Evolutionary conservation across 2,797 vertebrate species (phyloP).

Genomic region (Clarias pachynema): DNA sequence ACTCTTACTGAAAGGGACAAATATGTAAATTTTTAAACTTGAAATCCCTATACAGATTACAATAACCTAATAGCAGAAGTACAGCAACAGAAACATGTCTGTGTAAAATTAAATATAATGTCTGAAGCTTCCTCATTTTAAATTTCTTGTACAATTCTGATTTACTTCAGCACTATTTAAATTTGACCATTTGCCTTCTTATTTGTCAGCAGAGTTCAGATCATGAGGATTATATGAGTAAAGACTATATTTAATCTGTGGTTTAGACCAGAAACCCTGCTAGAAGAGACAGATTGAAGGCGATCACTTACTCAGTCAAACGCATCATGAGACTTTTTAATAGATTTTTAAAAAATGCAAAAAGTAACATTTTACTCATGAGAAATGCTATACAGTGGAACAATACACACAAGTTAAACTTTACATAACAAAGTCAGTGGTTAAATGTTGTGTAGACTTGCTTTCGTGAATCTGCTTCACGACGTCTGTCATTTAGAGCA

Average conservation of each 20-base stretch:
- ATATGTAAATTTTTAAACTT: not conserved
- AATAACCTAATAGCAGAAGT: not conserved
- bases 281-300: conserved; percentile 21
- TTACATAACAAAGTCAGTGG: not conserved
- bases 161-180: not conserved
- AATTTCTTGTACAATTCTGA: not conserved
- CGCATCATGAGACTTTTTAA: not conserved
- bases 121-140: conserved; percentile 12
- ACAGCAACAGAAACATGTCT: conserved; percentile 28
- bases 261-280: not conserved
- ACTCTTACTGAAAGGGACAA: conserved; percentile 4
- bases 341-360: no score
- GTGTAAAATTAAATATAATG: not conserved
- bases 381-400: not conserved
- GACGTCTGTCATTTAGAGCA: not conserved
- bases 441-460: not conserved
- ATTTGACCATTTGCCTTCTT: conserved; percentile 11
- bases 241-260: conserved; percentile 29
- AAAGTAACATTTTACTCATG: not conserved
- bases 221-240: conserved; percentile 23
- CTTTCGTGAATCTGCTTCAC: not conserved
- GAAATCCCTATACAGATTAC: not conserved
- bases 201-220: conserved; percentile 4
- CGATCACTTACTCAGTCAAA: not conserved
- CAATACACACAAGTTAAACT: not conserved